Evolutionary conservation across 2,797 vertebrate genomes (phyloP).

Genomic region (Dromococcyx pavoninus): DNA sequence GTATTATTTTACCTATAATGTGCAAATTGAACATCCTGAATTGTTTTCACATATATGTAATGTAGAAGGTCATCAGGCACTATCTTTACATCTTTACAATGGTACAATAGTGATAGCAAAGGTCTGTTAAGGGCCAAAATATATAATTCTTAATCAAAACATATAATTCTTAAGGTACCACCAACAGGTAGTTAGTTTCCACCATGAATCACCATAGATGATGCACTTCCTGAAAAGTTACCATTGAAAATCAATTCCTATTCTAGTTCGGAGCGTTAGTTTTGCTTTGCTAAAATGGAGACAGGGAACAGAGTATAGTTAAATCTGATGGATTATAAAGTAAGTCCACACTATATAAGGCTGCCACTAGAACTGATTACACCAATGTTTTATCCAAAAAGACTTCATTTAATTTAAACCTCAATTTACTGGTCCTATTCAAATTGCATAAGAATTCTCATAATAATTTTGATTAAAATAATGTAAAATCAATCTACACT

Average conservation of each 20-base stretch:
- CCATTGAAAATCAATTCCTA: not conserved
- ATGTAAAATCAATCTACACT: not conserved
- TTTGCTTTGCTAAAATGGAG: not conserved
- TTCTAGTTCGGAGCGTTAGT: not conserved
- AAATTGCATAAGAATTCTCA: not conserved
- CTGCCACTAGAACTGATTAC: not conserved
- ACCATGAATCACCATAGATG: not conserved
- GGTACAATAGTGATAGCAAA: not conserved
- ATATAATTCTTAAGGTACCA: not conserved
- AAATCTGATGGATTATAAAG: not conserved
- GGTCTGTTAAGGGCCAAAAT: not conserved
- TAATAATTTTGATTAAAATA: not conserved
- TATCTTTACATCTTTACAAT: not conserved
- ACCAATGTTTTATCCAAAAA: not conserved
- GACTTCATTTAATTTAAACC: not conserved
- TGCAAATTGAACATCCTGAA: not conserved
- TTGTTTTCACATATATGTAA: not conserved
- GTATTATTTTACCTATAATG: not conserved
- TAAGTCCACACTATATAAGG: not conserved
- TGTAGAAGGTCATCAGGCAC: not conserved
- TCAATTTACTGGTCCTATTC: not conserved
- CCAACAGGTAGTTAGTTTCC: not conserved
- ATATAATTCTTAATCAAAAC: not conserved
- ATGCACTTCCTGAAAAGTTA: not conserved
- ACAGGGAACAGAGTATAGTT: not conserved